Base-by-base conservation (phyloP, 2,797 vertebrate species). In the Chaunax sp. region DNA sequence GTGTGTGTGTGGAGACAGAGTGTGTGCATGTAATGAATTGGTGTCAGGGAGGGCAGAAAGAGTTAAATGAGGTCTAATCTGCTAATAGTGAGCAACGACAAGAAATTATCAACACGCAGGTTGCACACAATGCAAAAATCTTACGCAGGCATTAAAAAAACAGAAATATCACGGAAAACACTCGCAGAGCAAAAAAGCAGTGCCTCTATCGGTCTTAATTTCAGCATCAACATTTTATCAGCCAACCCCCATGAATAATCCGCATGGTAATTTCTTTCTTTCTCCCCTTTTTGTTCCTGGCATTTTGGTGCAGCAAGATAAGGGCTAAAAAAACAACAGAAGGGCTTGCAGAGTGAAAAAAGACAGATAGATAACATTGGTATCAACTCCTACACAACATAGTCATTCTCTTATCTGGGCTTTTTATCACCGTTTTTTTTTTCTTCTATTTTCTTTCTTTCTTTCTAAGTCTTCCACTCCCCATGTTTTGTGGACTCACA, bases 291-390 rank as follows among this genome's bases (percentile, higher is more conserved):
- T 94, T 96, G 95, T 97, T 96, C 95, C 95, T 96, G 96, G 96
- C 97, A 97, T 97, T 97, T 97, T 97, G 97, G 95, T 95, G 93
- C 91, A 93, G 95, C 40, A 86, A 97, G 97, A 98, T 97, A 97
- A 97, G 95, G 81, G 84, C 92, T 92, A 92, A 95, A 87, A 87
- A 96, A 96, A 96, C 95, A 96, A 96, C 95, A 96, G 95, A 95
- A 94, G 92, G 90, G 93, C 94, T 95, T 90, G 15, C 93, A 95
- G 94, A 96, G 95, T 91, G 94, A 95, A 96, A 95, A 96, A 95
- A 95, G 94, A 95, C 93, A 95, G 96, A 97, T 96, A 95, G 96
- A 97, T 96, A 95, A 95, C 94, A 84, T 93, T 92, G 96, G 97
- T 97, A 97, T 92, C 74, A 93, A 95, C 95, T 96, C 96, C 95